Evolutionary conservation across 1,140 invertebrate genomes (phyloP).

Genomic region (Eumeta japonica): DNA sequence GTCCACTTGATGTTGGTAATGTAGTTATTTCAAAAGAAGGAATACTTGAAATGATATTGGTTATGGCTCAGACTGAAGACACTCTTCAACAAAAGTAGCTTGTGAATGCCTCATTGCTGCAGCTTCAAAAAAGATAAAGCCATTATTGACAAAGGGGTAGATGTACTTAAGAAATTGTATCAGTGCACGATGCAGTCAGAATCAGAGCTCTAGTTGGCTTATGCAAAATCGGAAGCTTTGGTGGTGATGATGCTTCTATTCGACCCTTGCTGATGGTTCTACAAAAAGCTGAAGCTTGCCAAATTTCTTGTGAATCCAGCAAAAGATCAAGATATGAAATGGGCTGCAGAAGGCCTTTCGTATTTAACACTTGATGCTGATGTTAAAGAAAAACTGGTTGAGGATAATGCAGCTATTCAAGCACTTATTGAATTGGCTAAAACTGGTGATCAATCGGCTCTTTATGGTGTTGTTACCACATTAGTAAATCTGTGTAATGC

Average conservation of each 20-base stretch:
- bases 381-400: slow-evolving; percentile 94
- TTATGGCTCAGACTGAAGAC: slow-evolving; percentile 89
- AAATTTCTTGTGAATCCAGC: slow-evolving; percentile 82
- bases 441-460: slow-evolving; percentile 79
- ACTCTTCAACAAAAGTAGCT: slow-evolving; percentile 87
- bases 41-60: slow-evolving; percentile 94
- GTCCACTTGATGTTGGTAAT: slow-evolving; percentile 93
- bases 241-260: slow-evolving; percentile 93
- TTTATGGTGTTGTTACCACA: slow-evolving; percentile 92
- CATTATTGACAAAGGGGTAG: slow-evolving; percentile 87
- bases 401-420: slow-evolving; percentile 79
- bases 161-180: slow-evolving; percentile 93
- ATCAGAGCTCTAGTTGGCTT: slow-evolving; percentile 90
- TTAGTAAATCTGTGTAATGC: slow-evolving; percentile 97
- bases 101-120: slow-evolving; percentile 96
- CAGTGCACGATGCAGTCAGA: slow-evolving; percentile 87
- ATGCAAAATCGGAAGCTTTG: slow-evolving; percentile 94
- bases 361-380: slow-evolving; percentile 97
- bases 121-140: slow-evolving; percentile 96
- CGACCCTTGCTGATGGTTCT: slow-evolving; percentile 94
- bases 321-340: slow-evolving; percentile 89
- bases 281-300: slow-evolving; percentile 89
- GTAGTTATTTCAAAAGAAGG: slow-evolving; percentile 87
- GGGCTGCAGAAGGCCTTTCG: slow-evolving; percentile 96
- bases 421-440: slow-evolving; percentile 87